phyloP scores from a whole-genome alignment of 2,888 invertebrate species.

The Lissocephala sabroskyi region DNA sequence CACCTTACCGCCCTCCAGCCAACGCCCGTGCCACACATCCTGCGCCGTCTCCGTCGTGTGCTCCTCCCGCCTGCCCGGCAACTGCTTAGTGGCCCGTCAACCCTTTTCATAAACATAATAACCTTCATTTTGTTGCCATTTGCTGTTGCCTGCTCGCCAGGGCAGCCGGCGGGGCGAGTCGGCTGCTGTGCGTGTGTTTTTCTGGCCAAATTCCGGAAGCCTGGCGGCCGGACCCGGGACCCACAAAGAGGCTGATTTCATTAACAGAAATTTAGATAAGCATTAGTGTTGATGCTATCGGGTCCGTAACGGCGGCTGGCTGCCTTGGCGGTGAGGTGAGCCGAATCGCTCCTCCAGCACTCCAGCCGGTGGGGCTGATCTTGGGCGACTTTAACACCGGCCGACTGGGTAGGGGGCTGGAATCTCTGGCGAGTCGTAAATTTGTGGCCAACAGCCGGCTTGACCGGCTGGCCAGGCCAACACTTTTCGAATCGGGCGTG shows the following conservation, averaged over 20 bases:
- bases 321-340: no score
- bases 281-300: constrained; percentile 57
- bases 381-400: no score
- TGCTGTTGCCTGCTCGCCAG: constrained; percentile 10
- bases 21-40: not conserved
- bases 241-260: constrained; percentile 43
- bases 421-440: constrained; percentile 50
- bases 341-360: no score
- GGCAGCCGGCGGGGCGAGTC: constrained; percentile 6
- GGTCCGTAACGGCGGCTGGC: constrained; percentile 6
- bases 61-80: no score
- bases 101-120: constrained; percentile 47
- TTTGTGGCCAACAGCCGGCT: not conserved
- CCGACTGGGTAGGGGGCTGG: no score
- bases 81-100: no score
- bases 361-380: no score
- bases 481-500: constrained; percentile 1
- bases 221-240: constrained; percentile 23
- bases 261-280: constrained; percentile 55
- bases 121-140: constrained; percentile 17
- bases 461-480: not conserved
- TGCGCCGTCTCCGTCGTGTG: no score
- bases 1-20: not conserved
- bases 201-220: constrained; percentile 31
- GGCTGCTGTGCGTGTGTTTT: constrained; percentile 15